Conservation (phyloP, 2,888 invertebrate genomes). For the Agrochola lychnidis region DNA sequence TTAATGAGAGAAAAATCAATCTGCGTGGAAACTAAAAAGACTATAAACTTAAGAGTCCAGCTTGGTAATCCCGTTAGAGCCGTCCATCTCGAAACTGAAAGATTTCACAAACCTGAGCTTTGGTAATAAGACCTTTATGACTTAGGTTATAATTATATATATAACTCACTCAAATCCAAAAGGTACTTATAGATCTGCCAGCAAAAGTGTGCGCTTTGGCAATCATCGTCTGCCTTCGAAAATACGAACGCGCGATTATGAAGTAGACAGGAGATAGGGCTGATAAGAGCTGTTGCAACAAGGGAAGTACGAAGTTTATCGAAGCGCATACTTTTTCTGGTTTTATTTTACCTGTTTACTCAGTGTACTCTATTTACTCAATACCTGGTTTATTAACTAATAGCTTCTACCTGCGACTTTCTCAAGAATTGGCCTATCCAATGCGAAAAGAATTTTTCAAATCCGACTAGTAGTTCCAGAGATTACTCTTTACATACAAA, state of each 20-base stretch:
- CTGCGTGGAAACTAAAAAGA: not conserved
- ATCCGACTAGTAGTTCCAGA: too few relatives aligned
- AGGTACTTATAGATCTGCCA: not conserved
- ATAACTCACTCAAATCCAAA: not conserved
- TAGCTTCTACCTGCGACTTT: too few relatives aligned
- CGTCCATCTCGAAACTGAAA: conserved; percentile 4
- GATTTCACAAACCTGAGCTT: conserved; percentile 1
- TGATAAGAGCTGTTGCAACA: not conserved
- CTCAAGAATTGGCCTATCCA: too few relatives aligned
- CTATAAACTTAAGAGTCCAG: not conserved
- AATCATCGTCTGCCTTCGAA: not conserved
- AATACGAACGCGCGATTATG: not conserved
- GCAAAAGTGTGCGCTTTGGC: not conserved
- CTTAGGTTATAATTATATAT: not conserved
- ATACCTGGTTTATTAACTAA: not conserved
- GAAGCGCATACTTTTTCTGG: not conserved
- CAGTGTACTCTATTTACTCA: too few relatives aligned
- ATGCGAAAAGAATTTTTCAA: too few relatives aligned
- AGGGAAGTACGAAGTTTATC: not conserved
- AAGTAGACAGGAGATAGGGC: not conserved
- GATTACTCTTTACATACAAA: too few relatives aligned
- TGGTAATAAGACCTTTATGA: not conserved
- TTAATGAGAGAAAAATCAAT: not conserved
- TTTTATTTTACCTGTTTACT: not conserved
- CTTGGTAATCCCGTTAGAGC: not conserved